Conservation (phyloP, 37 sponge, comb jelly and placozoan species). For the Diacarnus erythraeanus region DNA sequence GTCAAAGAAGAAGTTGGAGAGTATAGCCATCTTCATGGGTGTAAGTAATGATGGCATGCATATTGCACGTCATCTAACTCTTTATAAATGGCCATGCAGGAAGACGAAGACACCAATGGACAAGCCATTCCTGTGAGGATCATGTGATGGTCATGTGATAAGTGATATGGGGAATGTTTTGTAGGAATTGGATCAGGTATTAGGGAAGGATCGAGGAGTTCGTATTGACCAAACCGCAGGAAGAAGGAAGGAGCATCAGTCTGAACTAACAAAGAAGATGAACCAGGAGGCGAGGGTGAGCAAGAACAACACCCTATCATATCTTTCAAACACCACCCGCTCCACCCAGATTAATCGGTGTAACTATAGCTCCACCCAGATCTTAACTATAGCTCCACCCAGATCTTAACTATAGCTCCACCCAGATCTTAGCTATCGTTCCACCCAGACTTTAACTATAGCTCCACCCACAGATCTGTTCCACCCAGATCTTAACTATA, state of each 20-base stretch:
- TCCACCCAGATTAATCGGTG: too few relatives aligned
- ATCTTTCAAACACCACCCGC: too few relatives aligned
- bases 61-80: background rate
- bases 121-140: conserved; percentile 34
- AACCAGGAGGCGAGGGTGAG: conserved; percentile 89
- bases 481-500: too few relatives aligned
- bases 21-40: conserved; percentile 93
- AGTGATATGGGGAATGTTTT: background rate
- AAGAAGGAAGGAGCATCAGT: conserved; percentile 86
- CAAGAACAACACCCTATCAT: too few relatives aligned
- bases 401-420: too few relatives aligned
- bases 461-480: too few relatives aligned
- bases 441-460: too few relatives aligned
- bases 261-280: conserved; percentile 76
- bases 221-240: conserved; percentile 81
- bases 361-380: too few relatives aligned
- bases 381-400: too few relatives aligned
- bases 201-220: conserved; percentile 20
- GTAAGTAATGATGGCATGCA: conserved; percentile 24
- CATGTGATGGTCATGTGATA: background rate
- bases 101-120: conserved; percentile 66
- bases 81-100: background rate
- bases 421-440: too few relatives aligned
- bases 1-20: conserved; percentile 91
- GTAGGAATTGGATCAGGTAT: conserved; percentile 26